Base-by-base conservation (phyloP, 2,113 vertebrate species). In the Melospiza georgiana region DNA sequence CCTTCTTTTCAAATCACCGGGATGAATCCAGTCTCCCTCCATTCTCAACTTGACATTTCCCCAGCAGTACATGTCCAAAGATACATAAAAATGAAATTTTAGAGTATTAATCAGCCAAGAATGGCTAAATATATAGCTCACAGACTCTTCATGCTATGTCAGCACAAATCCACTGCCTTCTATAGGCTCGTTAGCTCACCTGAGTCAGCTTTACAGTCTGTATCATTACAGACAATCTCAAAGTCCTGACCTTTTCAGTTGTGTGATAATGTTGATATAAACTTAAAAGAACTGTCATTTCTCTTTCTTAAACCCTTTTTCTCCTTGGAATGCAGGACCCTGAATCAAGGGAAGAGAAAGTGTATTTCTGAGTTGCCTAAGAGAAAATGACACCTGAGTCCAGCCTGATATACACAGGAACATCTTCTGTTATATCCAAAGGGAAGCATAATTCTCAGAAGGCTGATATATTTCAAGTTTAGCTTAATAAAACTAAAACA, bases 201-300 rank as follows among this genome's bases (percentile, higher is more conserved):
- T 63, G 72, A 90, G 59, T 72, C 65, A 87, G 69, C 59, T 44
- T 71, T 66, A 84, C 19, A 51, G 62, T 78, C 74, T 76, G 30
- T 48, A 67, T 83, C 41, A 31, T 39, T 83, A 59, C 55, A 89
- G 74, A 73, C 61, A 49, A 59, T 62, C 61, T 61, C 1, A 5
- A 63, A 77, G 81, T 74, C 72, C 63, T 91, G 75, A 94, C 85
- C 71, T 96, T 96, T 94, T 91, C 82, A 68, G 27, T n/a, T 3
- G 24, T 80, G 63, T 78, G 65, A 90, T 93, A 94, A 94, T 61
- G 59, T 86, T 95, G 90, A 95, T 84, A 90, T 78, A 86, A 95
- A 94, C 71, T 67, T 91, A 93, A 83, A 94, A 82, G 55, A 88
- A 86, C 46, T 80, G 43, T 52, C 51, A 88, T 80, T 95, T 91